Percentiles rank a stretch among this genome's conserved stretches.
Evolutionary conservation across 1,140 invertebrate species (phyloP).

Genomic region (Lepidurus packardi): DNA sequence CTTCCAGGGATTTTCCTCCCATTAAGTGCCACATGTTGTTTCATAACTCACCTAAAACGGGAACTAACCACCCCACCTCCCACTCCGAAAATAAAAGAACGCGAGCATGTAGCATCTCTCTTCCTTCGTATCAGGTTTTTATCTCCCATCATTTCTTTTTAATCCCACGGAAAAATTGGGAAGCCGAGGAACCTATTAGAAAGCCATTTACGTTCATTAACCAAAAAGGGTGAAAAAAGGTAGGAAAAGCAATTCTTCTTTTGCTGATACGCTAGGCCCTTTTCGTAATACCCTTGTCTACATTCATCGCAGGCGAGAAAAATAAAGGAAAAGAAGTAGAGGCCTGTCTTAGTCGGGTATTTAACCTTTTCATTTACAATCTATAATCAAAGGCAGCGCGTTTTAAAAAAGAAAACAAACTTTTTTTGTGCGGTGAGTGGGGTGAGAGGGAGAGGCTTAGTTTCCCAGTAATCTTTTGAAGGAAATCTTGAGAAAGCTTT

Average conservation of each 20-base stretch:
- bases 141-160: slow-evolving; percentile 19
- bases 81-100: not conserved
- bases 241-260: not conserved
- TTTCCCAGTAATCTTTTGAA: too few species aligned
- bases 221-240: not conserved
- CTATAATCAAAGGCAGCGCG: not conserved
- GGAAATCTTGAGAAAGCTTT: too few species aligned
- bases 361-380: slow-evolving; percentile 10
- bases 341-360: not conserved
- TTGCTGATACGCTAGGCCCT: not conserved
- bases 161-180: slow-evolving; percentile 9
- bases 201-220: slow-evolving; percentile 19
- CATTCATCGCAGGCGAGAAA: not conserved
- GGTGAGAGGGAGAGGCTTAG: too few species aligned
- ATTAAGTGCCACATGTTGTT: slow-evolving; percentile 16
- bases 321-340: not conserved
- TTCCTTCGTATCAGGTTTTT: not conserved
- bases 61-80: not conserved
- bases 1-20: not conserved
- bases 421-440: too few species aligned
- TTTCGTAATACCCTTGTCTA: not conserved
- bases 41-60: slow-evolving; percentile 2
- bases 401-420: too few species aligned
- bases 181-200: not conserved
- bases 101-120: not conserved